phyloP scores from a whole-genome alignment of 2,797 vertebrate species.

The Crenichthys baileyi region DNA sequence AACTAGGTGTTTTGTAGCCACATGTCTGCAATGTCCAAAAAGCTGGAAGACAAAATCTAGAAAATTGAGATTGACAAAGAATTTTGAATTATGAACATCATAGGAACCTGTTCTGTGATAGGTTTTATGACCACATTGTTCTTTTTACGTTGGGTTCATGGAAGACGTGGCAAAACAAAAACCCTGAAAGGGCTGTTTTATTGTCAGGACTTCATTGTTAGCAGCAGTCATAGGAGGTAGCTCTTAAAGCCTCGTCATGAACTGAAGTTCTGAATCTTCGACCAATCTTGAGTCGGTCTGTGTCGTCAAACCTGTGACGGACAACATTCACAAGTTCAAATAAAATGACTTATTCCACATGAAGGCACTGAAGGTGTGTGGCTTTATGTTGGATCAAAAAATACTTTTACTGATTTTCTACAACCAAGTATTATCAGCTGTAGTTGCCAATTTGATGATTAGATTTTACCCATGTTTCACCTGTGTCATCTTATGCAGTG shows the following conservation, averaged over 20 bases:
- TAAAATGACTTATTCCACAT: background rate
- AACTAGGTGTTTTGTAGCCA: background rate
- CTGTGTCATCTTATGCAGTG: conserved; percentile 79
- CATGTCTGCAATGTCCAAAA: background rate
- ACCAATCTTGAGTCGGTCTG: conserved; percentile 64
- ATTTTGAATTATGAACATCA: too few relatives aligned
- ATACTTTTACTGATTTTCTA: background rate
- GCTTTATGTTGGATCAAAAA: background rate
- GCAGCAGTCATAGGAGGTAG: background rate
- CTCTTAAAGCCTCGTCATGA: conserved; percentile 55
- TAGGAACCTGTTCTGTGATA: too few relatives aligned
- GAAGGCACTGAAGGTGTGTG: background rate
- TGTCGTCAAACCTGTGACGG: conserved; percentile 76
- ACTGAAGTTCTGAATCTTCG: conserved; percentile 76
- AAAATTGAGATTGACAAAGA: too few relatives aligned
- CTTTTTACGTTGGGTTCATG: background rate
- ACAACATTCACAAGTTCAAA: background rate
- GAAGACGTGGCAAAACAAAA: background rate
- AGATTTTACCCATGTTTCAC: conserved; percentile 52
- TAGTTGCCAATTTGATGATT: background rate
- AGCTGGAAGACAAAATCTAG: background rate
- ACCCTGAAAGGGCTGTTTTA: background rate
- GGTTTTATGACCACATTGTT: background rate
- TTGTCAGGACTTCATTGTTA: conserved; percentile 11
- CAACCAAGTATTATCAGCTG: background rate